phyloP scores from a whole-genome alignment of 2,113 vertebrate species.

The Fregetta grallaria region DNA sequence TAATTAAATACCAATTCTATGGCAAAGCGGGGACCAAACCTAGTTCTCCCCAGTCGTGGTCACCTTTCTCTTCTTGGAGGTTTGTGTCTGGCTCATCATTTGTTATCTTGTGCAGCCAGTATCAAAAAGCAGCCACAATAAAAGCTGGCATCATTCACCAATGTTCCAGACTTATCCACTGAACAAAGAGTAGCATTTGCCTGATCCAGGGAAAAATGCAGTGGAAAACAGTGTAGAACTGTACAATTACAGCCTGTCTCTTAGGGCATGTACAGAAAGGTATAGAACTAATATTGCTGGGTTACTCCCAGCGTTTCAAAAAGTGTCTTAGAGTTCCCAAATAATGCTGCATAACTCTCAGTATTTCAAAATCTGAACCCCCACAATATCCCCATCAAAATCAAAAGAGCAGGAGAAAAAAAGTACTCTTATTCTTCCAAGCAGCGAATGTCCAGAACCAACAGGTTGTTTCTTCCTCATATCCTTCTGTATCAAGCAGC shows the following conservation, averaged over 20 bases:
- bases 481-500: rapidly evolving
- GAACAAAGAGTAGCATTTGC: slow-evolving; percentile 34
- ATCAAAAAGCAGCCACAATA: not conserved
- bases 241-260: not conserved
- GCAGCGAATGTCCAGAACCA: not conserved
- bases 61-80: not conserved
- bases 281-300: not conserved
- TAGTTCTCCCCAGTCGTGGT: not conserved
- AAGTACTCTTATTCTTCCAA: not conserved
- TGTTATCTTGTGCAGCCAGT: not conserved
- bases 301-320: not conserved
- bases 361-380: not conserved
- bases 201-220: not conserved
- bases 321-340: not conserved
- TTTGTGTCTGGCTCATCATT: not conserved
- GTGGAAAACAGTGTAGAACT: not conserved
- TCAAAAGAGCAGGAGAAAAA: not conserved
- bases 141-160: not conserved
- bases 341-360: not conserved
- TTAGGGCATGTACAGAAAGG: not conserved
- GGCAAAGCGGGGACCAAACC: not conserved
- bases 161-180: slow-evolving; percentile 19
- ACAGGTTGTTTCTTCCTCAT: rapidly evolving
- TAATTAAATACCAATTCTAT: not conserved
- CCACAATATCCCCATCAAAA: not conserved